Evolutionary conservation across 2,888 invertebrate species (phyloP), one percentile per base, ranked within the genome.

Genomic region (Agrotis clavis): DNA sequence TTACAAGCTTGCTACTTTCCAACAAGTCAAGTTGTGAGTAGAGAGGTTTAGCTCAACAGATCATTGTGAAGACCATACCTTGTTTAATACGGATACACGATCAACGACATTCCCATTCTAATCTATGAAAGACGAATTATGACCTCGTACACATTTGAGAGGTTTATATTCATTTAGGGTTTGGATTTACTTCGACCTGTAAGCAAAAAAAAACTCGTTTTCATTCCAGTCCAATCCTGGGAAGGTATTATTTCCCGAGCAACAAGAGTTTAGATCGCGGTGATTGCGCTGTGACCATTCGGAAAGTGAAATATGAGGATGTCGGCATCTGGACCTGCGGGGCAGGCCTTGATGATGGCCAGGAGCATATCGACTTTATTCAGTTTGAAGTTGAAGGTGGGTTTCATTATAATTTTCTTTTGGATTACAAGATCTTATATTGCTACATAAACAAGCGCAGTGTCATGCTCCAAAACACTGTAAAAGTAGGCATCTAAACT

Each of bases 251-350:
- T 82, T 97, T 92, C 81, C 95, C 95, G 2, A 87, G 86, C 1
- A 95, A 95, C 87, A 91, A 88, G 73, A 93, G 94, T 64, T 86
- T 95, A 54, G 93, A 94, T 77, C 91, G 94, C 21, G 97, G 97
- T 0, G 96, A 96, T 80, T 97, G 97, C 82, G 94, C 95, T 0
- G 94, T 97, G n/a, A 95, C 94, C 18, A 94, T 97, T 41, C 86
- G 86, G 21, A 91, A 91, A 68, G 92, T 95, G 19, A 90, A 89
- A 66, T 91, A 92, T 50, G 92, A 94, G 16, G 96, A 97, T 76
- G 88, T 91, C 2, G 97, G 97, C 0, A 45, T 74, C 1, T 97
- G 97, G 97, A 94, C 91, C 0, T 97, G 97, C 77, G 95, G 95
- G 0, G 96, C 93, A 0, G 94, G 94, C 0, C 87, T 95, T 5